These are phyloP conservation scores for Triplophysa tibetana DNA, from an alignment of 2,113 vertebrate species.

Conservation along the genomic window DNA sequence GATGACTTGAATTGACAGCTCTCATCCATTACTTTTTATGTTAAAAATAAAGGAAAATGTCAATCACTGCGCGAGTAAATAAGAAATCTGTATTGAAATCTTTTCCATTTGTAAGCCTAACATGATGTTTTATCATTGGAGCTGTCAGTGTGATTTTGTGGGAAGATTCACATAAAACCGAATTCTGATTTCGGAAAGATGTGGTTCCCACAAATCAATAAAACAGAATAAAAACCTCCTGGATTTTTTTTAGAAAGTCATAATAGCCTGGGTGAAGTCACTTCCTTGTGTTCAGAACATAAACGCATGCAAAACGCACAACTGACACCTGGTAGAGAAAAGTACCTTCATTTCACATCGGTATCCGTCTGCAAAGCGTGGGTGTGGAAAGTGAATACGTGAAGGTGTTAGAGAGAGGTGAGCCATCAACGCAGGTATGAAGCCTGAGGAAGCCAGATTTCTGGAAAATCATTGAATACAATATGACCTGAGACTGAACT, in stretches of 20 bases:
- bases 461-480: constrained; percentile 42
- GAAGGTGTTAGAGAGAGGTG: constrained; percentile 24
- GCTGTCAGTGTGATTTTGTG: too few relatives aligned
- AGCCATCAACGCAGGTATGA: constrained; percentile 41
- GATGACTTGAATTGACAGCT: too few relatives aligned
- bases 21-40: too few relatives aligned
- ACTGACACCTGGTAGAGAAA: constrained; percentile 19
- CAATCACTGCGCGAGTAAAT: too few relatives aligned
- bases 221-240: not conserved
- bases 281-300: not conserved
- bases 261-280: not conserved
- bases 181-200: not conserved
- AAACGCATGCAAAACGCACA: not conserved
- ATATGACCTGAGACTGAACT: constrained; percentile 51
- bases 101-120: too few relatives aligned
- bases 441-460: constrained; percentile 44
- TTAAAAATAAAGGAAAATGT: too few relatives aligned
- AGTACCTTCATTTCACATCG: constrained; percentile 18
- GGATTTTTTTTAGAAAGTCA: not conserved
- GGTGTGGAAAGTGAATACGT: constrained; percentile 11
- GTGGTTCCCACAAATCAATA: not conserved
- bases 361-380: constrained; percentile 11
- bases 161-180: not conserved
- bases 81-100: too few relatives aligned
- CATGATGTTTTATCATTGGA: too few relatives aligned